These are phyloP conservation scores for Empidonax alnorum DNA, from an alignment of 2,113 vertebrate species.

Conservation along the genomic window DNA sequence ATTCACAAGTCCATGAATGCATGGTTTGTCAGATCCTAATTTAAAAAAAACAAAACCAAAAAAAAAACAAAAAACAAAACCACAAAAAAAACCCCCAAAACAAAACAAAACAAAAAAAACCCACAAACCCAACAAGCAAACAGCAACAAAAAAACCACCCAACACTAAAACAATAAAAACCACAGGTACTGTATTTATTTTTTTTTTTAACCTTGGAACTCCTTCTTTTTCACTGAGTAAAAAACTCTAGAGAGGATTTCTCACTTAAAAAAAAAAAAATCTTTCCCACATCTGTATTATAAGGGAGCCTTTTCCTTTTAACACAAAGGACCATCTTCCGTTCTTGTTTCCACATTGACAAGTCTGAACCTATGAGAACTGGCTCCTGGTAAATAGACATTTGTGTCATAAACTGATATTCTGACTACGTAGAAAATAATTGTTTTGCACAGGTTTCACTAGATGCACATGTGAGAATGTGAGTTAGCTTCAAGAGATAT, in stretches of 20 bases:
- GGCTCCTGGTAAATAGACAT: neutral
- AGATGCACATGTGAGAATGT: neutral
- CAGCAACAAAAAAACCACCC: neutral
- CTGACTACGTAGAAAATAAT: neutral
- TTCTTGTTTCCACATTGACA: neutral
- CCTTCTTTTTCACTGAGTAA: neutral
- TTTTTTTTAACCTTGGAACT: neutral
- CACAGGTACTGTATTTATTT: accelerated
- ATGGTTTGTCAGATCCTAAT: neutral
- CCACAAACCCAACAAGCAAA: no score
- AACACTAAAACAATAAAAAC: neutral
- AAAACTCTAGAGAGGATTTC: neutral
- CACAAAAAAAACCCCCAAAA: neutral
- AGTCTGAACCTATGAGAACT: neutral
- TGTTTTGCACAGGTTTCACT: neutral
- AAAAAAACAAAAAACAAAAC: accelerated
- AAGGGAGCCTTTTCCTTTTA: neutral
- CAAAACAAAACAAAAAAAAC: neutral
- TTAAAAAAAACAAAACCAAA: neutral
- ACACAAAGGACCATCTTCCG: neutral
- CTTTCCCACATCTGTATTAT: neutral
- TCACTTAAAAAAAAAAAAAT: neutral
- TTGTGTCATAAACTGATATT: neutral
- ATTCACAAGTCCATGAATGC: neutral
- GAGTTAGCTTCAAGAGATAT: neutral